A percentile compares a stretch with the other conserved stretches of the same genome.
phyloP scores from a whole-genome alignment of 2,888 invertebrate genomes.

The Cotesia congregata region DNA sequence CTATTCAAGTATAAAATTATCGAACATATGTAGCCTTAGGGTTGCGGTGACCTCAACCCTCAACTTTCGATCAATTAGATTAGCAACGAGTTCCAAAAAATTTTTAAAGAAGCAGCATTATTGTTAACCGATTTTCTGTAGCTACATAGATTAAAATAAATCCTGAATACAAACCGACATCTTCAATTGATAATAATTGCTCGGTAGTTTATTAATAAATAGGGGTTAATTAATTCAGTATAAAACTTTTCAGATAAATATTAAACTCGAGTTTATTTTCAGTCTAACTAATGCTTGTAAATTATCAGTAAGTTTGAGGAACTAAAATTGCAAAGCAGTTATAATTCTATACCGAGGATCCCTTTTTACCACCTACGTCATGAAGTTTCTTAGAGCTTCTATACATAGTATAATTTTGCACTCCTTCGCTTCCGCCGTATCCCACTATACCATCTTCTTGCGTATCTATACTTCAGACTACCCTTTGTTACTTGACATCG shows the following conservation, averaged over 20 bases:
- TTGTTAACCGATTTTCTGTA: too few relatives aligned
- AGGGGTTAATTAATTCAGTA: neutral
- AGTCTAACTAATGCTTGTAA: neutral
- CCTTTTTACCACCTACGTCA: neutral
- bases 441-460: constrained; percentile 16
- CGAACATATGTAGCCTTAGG: too few relatives aligned
- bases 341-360: neutral
- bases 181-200: too few relatives aligned
- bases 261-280: neutral
- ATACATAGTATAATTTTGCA: constrained; percentile 10
- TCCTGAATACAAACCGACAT: too few relatives aligned
- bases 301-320: neutral
- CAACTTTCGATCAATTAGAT: too few relatives aligned
- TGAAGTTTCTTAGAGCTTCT: constrained; percentile 11
- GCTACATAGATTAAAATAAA: too few relatives aligned
- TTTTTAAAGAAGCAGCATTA: too few relatives aligned
- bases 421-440: constrained; percentile 34
- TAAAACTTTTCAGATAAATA: neutral
- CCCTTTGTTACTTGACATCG: neutral
- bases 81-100: too few relatives aligned
- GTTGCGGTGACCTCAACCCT: too few relatives aligned
- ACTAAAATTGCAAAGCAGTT: neutral
- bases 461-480: constrained; percentile 7
- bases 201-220: too few relatives aligned
- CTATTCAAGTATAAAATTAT: too few relatives aligned